Evolutionary conservation across 2,113 vertebrate genomes (phyloP), one percentile per base, ranked within the genome.

Genomic region (Penelope pileata): DNA sequence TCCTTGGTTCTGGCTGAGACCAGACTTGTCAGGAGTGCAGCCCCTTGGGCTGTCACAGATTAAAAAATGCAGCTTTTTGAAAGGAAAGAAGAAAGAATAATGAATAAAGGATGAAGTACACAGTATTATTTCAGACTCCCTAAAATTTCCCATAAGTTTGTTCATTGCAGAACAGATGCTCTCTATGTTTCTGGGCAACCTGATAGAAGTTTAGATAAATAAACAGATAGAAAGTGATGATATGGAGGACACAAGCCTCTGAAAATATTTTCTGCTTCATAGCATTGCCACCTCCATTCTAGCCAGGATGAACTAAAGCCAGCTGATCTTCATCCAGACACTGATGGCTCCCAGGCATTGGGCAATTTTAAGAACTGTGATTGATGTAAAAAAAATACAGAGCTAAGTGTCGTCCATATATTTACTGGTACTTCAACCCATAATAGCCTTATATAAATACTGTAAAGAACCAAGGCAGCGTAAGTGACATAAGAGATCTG

Each of bases 361-460:
- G 36, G 30, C 3, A 7, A 84, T 36, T 27, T 32, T 62, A 76
- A 69, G 53, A 36, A 76, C 40, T 62, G 45, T 56, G 68, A 85
- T 0, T 93, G 64, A 85, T 76, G 50, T 7, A 21, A 15, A 62
- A 77, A 86, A 78, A 86, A 82, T 5, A 80, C 29, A 86, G 40
- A 93, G 48, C 40, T 89, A 86, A 92, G 69, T 66, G 92, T 92
- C 70, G 82, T 38, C 36, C 81, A 32, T 87, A 26, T 58, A 91
- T 92, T 93, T 89, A 73, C 60, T 68, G 43, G 62, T 84, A 75
- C 48, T 92, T 84, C 73, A 95, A 42, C 10, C 56, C 40, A n/a
- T 43, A 85, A 85, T 38, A 74, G 42, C 34, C 34, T 94, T 62
- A 81, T 34, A 59, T 91, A 95, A 94, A 93, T 91, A 93, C 26